Conservation (phyloP, 2,113 vertebrate genomes). For the Sinocyclocheilus rhinocerous region DNA sequence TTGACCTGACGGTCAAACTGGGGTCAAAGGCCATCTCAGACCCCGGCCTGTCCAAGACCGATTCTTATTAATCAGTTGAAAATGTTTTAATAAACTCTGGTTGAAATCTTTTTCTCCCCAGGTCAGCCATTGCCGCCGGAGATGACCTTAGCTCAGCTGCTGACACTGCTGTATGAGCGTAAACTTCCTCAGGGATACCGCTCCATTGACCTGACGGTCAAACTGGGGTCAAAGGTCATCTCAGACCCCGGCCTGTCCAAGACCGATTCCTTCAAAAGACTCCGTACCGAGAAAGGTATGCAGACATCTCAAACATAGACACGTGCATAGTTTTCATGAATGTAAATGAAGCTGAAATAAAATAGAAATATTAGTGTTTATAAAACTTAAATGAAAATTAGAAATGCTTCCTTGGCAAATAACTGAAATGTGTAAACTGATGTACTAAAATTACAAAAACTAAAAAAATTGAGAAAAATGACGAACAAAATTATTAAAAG, state of each 20-base stretch:
- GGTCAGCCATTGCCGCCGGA: slow-evolving; percentile 94
- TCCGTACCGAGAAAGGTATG: slow-evolving; percentile 96
- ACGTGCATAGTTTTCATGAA: too few relatives aligned
- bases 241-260: slow-evolving; percentile 95
- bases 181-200: slow-evolving; percentile 97
- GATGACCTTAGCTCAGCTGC: slow-evolving; percentile 96
- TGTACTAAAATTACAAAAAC: too few relatives aligned
- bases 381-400: not conserved
- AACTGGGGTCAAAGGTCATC: slow-evolving; percentile 96
- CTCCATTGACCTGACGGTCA: slow-evolving; percentile 95
- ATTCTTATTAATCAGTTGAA: slow-evolving; percentile 80
- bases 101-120: slow-evolving; percentile 60
- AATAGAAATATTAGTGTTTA: too few relatives aligned
- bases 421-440: too few relatives aligned
- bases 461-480: not conserved
- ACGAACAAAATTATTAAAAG: too few relatives aligned
- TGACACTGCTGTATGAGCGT: slow-evolving; percentile 93
- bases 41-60: slow-evolving; percentile 94
- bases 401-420: too few relatives aligned
- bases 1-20: slow-evolving; percentile 94
- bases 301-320: not conserved
- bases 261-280: slow-evolving; percentile 97
- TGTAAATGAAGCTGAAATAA: too few relatives aligned
- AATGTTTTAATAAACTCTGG: not conserved
- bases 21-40: slow-evolving; percentile 98